Percentiles rank a stretch among this genome's conserved stretches.
phyloP scores from a whole-genome alignment of 2,797 vertebrate genomes.

The Schizothorax lantsangensis region DNA sequence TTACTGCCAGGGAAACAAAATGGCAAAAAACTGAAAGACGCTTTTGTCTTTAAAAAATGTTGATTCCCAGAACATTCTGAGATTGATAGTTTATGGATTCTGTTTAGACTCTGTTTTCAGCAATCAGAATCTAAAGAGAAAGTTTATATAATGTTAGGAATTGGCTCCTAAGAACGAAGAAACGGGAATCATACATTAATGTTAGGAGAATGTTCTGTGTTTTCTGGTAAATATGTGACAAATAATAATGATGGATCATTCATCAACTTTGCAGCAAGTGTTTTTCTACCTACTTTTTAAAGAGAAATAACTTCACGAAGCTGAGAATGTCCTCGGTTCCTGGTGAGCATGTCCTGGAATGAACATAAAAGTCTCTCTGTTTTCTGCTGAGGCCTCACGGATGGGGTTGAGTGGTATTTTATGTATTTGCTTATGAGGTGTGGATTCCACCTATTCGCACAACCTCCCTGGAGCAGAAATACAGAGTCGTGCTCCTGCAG shows the following conservation, averaged over 20 bases:
- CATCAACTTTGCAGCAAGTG: not conserved
- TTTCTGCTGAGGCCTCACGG: conserved; percentile 73
- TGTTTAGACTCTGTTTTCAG: not conserved
- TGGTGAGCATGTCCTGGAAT: conserved; percentile 71
- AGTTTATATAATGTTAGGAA: not conserved
- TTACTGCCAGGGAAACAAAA: conserved; percentile 33
- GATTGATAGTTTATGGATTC: not conserved
- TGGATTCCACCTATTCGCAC: conserved; percentile 47
- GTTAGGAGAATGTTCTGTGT: not conserved
- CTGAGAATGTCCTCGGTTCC: conserved; percentile 59
- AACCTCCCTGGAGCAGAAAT: conserved; percentile 32
- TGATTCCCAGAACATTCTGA: not conserved
- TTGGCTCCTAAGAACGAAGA: not conserved
- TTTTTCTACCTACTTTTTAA: not conserved
- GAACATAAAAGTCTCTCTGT: conserved; percentile 79
- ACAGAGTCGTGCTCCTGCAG: conserved; percentile 7
- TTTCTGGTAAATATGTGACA: not conserved
- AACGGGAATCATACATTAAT: not conserved
- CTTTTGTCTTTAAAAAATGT: not conserved
- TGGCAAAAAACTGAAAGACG: not conserved
- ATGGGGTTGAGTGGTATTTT: conserved; percentile 64
- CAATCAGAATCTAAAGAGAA: not conserved
- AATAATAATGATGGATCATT: not conserved
- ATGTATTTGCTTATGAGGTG: conserved; percentile 63
- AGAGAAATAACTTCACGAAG: conserved; percentile 56